Percentiles rank a stretch among this genome's conserved stretches.
Conservation (phyloP, 2,797 vertebrate genomes). For the Luscinia luscinia region DNA sequence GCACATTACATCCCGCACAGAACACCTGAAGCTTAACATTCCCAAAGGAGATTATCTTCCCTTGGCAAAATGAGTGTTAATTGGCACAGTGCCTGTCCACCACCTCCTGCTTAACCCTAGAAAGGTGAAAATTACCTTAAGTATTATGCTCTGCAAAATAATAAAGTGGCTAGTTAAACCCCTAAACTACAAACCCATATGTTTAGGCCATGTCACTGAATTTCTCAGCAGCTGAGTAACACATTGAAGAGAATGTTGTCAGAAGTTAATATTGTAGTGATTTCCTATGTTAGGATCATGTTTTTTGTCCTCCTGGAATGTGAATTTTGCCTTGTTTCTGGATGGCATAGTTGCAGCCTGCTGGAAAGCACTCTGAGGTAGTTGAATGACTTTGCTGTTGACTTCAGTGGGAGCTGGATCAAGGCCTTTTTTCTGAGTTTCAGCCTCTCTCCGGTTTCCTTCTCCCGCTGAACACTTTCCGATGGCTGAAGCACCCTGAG, state of each 20-base stretch:
- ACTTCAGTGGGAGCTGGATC: slow-evolving; percentile 31
- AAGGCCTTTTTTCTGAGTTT: background rate
- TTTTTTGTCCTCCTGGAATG: slow-evolving; percentile 68
- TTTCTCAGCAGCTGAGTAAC: background rate
- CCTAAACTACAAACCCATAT: accelerated
- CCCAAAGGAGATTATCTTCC: background rate
- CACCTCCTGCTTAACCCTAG: background rate
- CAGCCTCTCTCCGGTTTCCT: background rate
- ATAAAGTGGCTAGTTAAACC: background rate
- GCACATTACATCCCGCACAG: background rate
- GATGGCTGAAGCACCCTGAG: slow-evolving; percentile 74
- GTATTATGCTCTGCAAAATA: background rate
- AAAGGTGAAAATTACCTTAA: background rate
- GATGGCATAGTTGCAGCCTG: slow-evolving; percentile 12
- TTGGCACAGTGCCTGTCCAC: background rate
- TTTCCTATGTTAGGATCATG: slow-evolving; percentile 36
- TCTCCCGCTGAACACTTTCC: slow-evolving; percentile 34
- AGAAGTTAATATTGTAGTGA: background rate
- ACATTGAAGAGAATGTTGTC: background rate
- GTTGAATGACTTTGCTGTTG: slow-evolving; percentile 5
- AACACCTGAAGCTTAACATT: background rate
- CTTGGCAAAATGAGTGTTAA: background rate
- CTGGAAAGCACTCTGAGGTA: background rate
- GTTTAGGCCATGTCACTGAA: background rate
- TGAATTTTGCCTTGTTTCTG: background rate